Base-by-base conservation (phyloP, 2,113 vertebrate species). In the Gasterosteus nipponicus region DNA sequence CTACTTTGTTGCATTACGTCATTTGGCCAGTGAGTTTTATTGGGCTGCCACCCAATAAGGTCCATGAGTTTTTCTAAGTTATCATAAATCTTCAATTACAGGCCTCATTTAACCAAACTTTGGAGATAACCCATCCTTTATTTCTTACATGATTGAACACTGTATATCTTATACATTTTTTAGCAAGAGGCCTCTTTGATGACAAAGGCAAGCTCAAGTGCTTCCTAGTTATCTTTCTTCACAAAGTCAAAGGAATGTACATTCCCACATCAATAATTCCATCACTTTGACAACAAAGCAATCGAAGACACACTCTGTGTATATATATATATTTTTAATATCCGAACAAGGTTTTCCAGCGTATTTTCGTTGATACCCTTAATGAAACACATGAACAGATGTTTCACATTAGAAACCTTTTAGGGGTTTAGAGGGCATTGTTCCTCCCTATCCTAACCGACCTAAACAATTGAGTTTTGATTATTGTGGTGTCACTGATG, bases 131-230 rank as follows among this genome's bases (percentile, higher is more conserved):
- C 11, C n/a, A 16, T 10, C 44, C 33, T 62, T 57, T 38, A 29
- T 58, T n/a, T 51, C 42, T 46, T 47, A 26, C 26, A 2, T 42
- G 3, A 64, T 73, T 64, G 26, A 51, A 59, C 15, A 4, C 16
- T 10, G 5, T 35, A 61, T 39, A 22, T 42, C 14, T 31, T n/a
- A 16, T 14, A 31, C 16, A 49, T 51, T 29, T 49, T 51, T 63
- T 64, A 44, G 62, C 33, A 47, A 59, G 15, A 18, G 0, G 33
- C 44, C 14, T 29, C 58, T 31, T 5, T 41, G 51, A 54, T 9
- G n/a, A 29, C 56, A 53, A 53, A 22, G 51, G 64, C 49, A 47
- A 31, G 68, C 38, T 47, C 31, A 62, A 44, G 38, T 60, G 29
- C 9, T 47, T 38, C 15, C 8, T 61, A 38, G 60, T 33, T 66